These are phyloP conservation scores for Thymallus thymallus DNA, from an alignment of 2,113 vertebrate genomes.

Conservation along the genomic window DNA sequence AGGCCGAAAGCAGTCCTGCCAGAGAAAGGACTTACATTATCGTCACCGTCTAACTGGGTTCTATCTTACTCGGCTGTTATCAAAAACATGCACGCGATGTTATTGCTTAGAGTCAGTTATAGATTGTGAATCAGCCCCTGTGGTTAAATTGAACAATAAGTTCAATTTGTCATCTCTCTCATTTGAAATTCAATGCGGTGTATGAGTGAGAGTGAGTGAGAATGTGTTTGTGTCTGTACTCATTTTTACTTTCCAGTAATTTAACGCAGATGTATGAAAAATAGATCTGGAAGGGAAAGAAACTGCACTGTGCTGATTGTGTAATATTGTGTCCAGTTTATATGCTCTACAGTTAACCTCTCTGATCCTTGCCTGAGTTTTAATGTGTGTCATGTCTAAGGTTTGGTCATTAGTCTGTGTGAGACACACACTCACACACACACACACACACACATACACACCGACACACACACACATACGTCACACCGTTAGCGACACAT, in stretches of 20 bases:
- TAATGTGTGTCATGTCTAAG: conserved; percentile 39
- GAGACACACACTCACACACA: not conserved
- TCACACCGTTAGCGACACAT: not conserved
- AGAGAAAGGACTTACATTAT: conserved; percentile 68
- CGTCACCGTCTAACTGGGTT: conserved; percentile 30
- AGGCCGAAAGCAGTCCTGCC: conserved; percentile 54
- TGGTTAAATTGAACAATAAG: conserved; percentile 69
- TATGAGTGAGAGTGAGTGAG: conserved; percentile 68
- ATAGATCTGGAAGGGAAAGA: conserved; percentile 54
- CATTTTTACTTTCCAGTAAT: conserved; percentile 72
- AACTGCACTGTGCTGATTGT: conserved; percentile 38
- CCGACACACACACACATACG: conserved; percentile 16
- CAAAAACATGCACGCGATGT: conserved; percentile 31
- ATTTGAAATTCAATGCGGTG: conserved; percentile 68
- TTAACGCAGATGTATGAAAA: conserved; percentile 62
- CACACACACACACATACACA: conserved; percentile 7
- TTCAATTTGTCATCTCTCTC: conserved; percentile 69
- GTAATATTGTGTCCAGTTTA: conserved; percentile 37
- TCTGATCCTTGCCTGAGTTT: conserved; percentile 51
- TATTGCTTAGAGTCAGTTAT: conserved; percentile 47
- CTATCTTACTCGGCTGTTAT: conserved; percentile 41
- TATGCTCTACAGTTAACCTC: not conserved
- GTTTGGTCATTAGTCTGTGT: not conserved
- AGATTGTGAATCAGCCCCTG: conserved; percentile 69
- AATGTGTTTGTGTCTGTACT: conserved; percentile 56